Base-by-base conservation (phyloP, 2,113 vertebrate genomes). In the Nycticorax nycticorax region DNA sequence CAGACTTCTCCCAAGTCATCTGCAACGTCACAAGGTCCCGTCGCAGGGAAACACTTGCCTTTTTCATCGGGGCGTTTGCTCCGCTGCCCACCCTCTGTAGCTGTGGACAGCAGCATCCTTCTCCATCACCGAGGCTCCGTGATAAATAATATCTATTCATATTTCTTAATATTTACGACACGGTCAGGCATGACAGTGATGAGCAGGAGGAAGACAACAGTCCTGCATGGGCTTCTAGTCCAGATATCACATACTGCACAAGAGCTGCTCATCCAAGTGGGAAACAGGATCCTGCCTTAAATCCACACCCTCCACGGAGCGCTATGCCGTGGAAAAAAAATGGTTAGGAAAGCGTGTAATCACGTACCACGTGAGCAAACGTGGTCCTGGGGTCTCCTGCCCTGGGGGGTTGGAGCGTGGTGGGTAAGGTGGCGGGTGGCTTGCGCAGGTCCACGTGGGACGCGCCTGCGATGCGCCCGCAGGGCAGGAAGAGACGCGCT, bases 381-480 rank as follows among this genome's bases (percentile, higher is more conserved):
- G 52, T 6, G n/a, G 27, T 53, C 60, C 53, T 59, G 48, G 37
- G 21, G 59, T 77, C 81, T 92, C 74, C 78, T 72, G 59, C 41
- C 62, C 8, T 12, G 21, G 37, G 75, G 60, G 35, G 12, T 6
- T 75, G 88, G 62, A 21, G 41, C 64, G 74, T 21, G 15, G 23
- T 13, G 24, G 14, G 74, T 12, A 11, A 69, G 26, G 47, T 71
- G 64, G 52, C 21, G 22, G 12, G 32, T n/a, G 27, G 32, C 12
- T 41, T 47, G 52, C 2, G 1, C 3, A 2, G 27, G 39, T 59
- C 5, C 27, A 14, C 0, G 0, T 15, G 52, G 52, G 17, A 55
- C 7, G 2, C 48, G 37, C 21, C 8, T 3, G 5, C 8, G 9
- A 8, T 27, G 15, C 3, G 1, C 11, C 26, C 9, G 1, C 0